A percentile compares a stretch with the other conserved stretches of the same genome.
These are phyloP conservation scores for Drosophila virilis DNA, from an alignment of 1,140 invertebrate species.

Conservation along the genomic window DNA sequence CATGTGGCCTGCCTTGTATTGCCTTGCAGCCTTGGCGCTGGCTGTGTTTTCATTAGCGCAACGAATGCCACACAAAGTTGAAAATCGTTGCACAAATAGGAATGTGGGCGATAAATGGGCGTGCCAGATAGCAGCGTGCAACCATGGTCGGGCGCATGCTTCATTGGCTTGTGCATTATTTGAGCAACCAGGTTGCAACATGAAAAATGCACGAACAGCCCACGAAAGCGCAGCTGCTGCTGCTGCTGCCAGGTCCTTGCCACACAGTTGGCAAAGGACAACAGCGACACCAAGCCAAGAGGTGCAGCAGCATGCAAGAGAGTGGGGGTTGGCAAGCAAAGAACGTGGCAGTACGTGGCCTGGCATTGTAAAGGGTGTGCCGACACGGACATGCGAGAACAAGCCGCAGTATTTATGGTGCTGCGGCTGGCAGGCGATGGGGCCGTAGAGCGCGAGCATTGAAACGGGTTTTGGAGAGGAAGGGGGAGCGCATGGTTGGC, in stretches of 20 bases:
- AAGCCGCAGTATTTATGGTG: slow-evolving; percentile 79
- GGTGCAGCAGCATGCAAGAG: slow-evolving; percentile 1
- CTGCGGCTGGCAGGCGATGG: slow-evolving; percentile 65
- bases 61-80: slow-evolving; percentile 67
- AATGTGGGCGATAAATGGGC: slow-evolving; percentile 17
- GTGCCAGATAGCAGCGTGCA: slow-evolving; percentile 49
- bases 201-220: slow-evolving; percentile 73
- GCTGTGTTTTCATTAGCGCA: slow-evolving; percentile 50
- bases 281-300: slow-evolving; percentile 4
- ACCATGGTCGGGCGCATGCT: slow-evolving; percentile 69
- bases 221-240: slow-evolving; percentile 55
- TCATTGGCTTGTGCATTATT: slow-evolving; percentile 82
- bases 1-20: slow-evolving; percentile 43
- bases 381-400: slow-evolving; percentile 75
- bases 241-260: slow-evolving; percentile 4
- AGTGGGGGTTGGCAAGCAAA: slow-evolving; percentile 12
- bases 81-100: slow-evolving; percentile 62
- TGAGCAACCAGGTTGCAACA: slow-evolving; percentile 78
- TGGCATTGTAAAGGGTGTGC: slow-evolving; percentile 52
- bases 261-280: slow-evolving; percentile 19
- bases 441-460: not conserved
- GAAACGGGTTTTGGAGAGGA: not conserved
- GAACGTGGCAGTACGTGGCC: slow-evolving; percentile 33
- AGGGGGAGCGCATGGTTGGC: not conserved
- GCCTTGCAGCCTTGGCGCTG: not conserved